Evolutionary conservation across 2,113 vertebrate genomes (phyloP), one percentile per base, ranked within the genome.

Genomic region (Strigops habroptila): DNA sequence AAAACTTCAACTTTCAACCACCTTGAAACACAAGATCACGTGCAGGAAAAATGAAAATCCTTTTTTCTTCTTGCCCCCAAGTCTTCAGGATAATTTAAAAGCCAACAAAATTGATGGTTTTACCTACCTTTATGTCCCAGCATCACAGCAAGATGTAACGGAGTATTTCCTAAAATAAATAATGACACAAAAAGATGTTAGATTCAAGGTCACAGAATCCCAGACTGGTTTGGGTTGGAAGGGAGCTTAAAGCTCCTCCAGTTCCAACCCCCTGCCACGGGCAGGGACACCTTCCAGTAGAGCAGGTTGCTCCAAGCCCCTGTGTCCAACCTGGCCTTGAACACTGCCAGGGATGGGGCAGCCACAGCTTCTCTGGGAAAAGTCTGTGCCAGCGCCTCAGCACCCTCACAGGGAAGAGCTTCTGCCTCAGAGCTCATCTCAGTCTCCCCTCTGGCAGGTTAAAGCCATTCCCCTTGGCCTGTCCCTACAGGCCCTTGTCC

Each of bases 141-240:
- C 99, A 99, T 99, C 94, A 99, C 99, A 97, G 99, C 99, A 71
- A 99, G 99, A 97, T 99, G 99, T 95, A 99, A 97, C 63, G 99
- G 99, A 93, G 99, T 99, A 97, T 99, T 99, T 98, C 99, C 99
- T 99, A 95, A 89, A 98, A 97, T 22, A 93, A 96, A 86, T 9
- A 92, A 93, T 1, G 84, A 91, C 97, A 95, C 9, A 79, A 49
- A n/a, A 46, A 68, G 5, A 37, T 3, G 39, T 82, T 68, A 89
- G 67, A 91, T 81, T 70, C 59, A 59, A 62, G 18, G n/a, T 43
- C 37, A 31, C n/a, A 94, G 68, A 96, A 96, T 16, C 43, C 24
- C 81, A n/a, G 33, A 1, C 14, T n/a, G 21, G 57, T 23, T n/a
- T 59, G 33, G 4, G 33, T 7, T n/a, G 3, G 21, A 59, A 59